Conservation (phyloP, 2,113 vertebrate species). For the Rhea americana region DNA sequence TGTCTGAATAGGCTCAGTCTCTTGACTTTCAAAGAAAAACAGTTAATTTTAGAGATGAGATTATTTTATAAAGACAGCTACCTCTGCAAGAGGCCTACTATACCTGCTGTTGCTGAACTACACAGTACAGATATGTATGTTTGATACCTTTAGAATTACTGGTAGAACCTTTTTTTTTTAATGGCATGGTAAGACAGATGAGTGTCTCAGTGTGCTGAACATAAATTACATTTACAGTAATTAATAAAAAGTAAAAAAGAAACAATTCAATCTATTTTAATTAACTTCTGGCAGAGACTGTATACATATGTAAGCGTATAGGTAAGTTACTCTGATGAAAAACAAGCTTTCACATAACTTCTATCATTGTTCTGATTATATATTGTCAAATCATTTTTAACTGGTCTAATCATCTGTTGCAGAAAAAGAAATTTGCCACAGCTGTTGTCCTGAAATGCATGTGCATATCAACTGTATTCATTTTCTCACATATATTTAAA, state of each 20-base stretch:
- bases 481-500: neutral
- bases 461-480: neutral
- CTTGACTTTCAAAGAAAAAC: neutral
- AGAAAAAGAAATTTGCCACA: neutral
- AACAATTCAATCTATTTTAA: neutral
- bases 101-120: neutral
- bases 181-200: neutral
- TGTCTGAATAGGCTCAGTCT: neutral
- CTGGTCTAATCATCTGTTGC: neutral
- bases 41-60: neutral
- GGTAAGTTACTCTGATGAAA: neutral
- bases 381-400: neutral
- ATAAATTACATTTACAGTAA: neutral
- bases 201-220: neutral
- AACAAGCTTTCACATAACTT: neutral
- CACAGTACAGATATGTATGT: neutral
- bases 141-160: neutral
- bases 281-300: neutral
- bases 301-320: neutral
- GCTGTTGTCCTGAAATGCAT: neutral
- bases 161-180: neutral
- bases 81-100: neutral
- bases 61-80: neutral
- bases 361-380: neutral
- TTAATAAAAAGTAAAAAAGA: neutral